Conservation (phyloP, 2,888 invertebrate species). For the Drosophila austrosaltans region DNA sequence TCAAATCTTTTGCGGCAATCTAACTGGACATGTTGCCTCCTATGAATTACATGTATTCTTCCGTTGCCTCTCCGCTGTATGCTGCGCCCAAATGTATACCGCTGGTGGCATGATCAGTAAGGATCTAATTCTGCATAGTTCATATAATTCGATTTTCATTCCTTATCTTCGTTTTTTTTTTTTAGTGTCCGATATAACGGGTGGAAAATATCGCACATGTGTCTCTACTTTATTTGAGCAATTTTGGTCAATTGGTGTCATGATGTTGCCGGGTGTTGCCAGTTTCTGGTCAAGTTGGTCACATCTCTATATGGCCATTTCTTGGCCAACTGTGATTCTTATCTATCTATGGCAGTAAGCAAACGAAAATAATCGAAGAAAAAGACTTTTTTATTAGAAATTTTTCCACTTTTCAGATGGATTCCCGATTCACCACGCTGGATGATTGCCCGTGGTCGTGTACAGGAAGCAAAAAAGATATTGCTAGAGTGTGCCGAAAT, state of each 20-base stretch:
- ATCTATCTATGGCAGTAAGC: slow-evolving; percentile 83
- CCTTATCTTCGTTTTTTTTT: background rate
- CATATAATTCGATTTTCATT: background rate
- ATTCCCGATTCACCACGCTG: slow-evolving; percentile 84
- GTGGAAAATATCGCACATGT: slow-evolving; percentile 82
- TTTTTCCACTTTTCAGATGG: slow-evolving; percentile 72
- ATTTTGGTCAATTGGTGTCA: slow-evolving; percentile 85
- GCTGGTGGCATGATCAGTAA: slow-evolving; percentile 84
- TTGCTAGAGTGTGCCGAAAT: slow-evolving; percentile 81
- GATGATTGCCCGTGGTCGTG: slow-evolving; percentile 83
- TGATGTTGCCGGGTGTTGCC: slow-evolving; percentile 83
- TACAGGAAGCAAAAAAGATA: slow-evolving; percentile 83
- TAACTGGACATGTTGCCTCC: slow-evolving; percentile 83
- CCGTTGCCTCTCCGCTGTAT: slow-evolving; percentile 83
- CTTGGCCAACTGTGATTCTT: slow-evolving; percentile 83
- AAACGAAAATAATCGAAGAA: background rate
- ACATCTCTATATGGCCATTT: slow-evolving; percentile 84
- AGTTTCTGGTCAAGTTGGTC: slow-evolving; percentile 84
- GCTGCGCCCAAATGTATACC: slow-evolving; percentile 84
- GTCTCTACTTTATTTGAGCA: slow-evolving; percentile 83
- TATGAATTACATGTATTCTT: slow-evolving; percentile 84
- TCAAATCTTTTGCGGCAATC: slow-evolving; percentile 83
- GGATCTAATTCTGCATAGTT: slow-evolving; percentile 37
- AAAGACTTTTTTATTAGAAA: background rate
- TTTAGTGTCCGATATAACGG: slow-evolving; percentile 83